These are phyloP conservation scores for Ctenochaetus hawaiiensis DNA, from an alignment of 2,797 vertebrate species.

Conservation along the genomic window DNA sequence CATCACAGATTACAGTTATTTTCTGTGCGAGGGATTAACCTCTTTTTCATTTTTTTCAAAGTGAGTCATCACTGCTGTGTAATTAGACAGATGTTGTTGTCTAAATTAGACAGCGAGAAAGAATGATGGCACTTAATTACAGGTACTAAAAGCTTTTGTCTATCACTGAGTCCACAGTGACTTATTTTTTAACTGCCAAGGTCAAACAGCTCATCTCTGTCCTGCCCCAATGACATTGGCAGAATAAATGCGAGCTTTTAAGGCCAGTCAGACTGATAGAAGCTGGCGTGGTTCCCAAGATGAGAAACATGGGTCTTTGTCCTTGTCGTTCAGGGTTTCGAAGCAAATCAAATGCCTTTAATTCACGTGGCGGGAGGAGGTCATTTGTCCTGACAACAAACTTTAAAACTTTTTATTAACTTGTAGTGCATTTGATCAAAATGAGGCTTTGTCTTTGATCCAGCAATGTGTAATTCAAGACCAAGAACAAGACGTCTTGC, in stretches of 20 bases:
- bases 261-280: slow-evolving; percentile 64
- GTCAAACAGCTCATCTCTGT: slow-evolving; percentile 55
- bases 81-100: slow-evolving; percentile 28
- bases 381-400: slow-evolving; percentile 55
- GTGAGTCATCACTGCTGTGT: slow-evolving; percentile 3
- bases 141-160: slow-evolving; percentile 46
- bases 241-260: slow-evolving; percentile 61
- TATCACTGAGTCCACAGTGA: slow-evolving; percentile 7
- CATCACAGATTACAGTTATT: background rate
- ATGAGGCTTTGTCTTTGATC: slow-evolving; percentile 34
- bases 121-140: slow-evolving; percentile 25
- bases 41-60: background rate
- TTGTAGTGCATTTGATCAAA: slow-evolving; percentile 28
- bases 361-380: slow-evolving; percentile 35
- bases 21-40: background rate
- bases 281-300: slow-evolving; percentile 56
- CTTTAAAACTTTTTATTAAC: slow-evolving; percentile 49
- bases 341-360: slow-evolving; percentile 51
- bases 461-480: slow-evolving; percentile 5
- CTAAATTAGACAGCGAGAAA: slow-evolving; percentile 29
- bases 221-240: slow-evolving; percentile 45
- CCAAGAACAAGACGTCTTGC: slow-evolving; percentile 18
- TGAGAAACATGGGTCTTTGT: slow-evolving; percentile 61
- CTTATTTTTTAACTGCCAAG: slow-evolving; percentile 41
- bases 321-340: slow-evolving; percentile 58